phyloP scores from a whole-genome alignment of 2,888 invertebrate genomes.

The Suillia variegata region DNA sequence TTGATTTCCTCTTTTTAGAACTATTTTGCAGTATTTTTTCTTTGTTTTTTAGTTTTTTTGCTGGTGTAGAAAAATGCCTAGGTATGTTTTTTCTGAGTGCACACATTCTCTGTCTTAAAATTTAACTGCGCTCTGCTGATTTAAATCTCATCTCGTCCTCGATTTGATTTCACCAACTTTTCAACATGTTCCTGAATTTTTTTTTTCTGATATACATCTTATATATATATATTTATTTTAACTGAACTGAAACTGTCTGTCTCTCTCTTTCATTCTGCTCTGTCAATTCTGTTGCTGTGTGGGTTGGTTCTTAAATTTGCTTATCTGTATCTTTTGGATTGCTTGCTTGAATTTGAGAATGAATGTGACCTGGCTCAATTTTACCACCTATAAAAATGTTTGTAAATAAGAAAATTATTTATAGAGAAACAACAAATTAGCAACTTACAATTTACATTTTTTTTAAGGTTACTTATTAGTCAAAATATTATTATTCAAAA shows the following conservation, averaged over 20 bases:
- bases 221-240: conserved; percentile 13
- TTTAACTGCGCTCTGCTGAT: neutral
- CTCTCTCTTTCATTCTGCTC: no score
- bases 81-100: neutral
- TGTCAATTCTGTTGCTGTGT: conserved; percentile 27
- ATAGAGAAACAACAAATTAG: conserved; percentile 38
- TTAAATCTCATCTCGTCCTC: conserved; percentile 5
- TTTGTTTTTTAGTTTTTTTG: neutral
- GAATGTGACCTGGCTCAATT: conserved; percentile 46
- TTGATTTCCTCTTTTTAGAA: conserved; percentile 3
- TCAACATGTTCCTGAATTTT: neutral
- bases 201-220: conserved; percentile 14
- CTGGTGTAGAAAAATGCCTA: conserved; percentile 21
- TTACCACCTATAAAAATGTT: conserved; percentile 57
- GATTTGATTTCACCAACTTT: neutral
- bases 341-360: conserved; percentile 50
- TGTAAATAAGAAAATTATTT: conserved; percentile 56
- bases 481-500: conserved; percentile 1
- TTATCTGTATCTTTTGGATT: conserved; percentile 48
- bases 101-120: neutral
- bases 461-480: conserved; percentile 6
- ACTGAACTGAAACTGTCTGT: conserved; percentile 22
- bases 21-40: conserved; percentile 8
- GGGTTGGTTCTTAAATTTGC: conserved; percentile 22
- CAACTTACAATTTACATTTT: conserved; percentile 31